Evolutionary conservation across 2,113 vertebrate species (phyloP).

Genomic region (Mus pahari): DNA sequence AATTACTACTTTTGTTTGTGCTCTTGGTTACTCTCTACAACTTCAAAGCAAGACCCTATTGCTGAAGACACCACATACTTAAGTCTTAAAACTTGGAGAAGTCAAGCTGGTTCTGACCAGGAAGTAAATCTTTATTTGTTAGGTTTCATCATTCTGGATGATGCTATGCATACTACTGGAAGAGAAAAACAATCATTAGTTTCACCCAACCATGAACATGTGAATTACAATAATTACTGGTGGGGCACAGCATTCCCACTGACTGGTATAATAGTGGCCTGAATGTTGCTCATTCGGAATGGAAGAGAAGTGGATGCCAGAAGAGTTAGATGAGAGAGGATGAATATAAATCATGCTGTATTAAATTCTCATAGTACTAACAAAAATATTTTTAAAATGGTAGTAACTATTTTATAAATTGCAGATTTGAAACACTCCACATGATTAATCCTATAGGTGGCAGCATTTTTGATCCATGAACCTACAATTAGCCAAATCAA

Average conservation of each 20-base stretch:
- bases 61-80: neutral
- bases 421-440: too few relatives aligned
- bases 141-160: neutral
- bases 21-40: neutral
- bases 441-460: too few relatives aligned
- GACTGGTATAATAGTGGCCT: neutral
- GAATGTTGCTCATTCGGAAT: neutral
- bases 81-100: neutral
- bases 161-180: neutral
- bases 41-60: neutral
- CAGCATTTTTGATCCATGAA: too few relatives aligned
- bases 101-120: neutral
- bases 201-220: neutral
- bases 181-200: neutral
- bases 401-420: too few relatives aligned
- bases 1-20: neutral
- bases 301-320: neutral
- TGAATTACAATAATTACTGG: neutral
- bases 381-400: neutral
- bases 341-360: neutral
- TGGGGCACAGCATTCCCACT: neutral
- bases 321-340: neutral
- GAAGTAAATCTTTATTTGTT: neutral
- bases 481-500: too few relatives aligned
- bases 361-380: neutral